Conservation (phyloP, 2,888 invertebrate species). For the Adela reaumurella region DNA sequence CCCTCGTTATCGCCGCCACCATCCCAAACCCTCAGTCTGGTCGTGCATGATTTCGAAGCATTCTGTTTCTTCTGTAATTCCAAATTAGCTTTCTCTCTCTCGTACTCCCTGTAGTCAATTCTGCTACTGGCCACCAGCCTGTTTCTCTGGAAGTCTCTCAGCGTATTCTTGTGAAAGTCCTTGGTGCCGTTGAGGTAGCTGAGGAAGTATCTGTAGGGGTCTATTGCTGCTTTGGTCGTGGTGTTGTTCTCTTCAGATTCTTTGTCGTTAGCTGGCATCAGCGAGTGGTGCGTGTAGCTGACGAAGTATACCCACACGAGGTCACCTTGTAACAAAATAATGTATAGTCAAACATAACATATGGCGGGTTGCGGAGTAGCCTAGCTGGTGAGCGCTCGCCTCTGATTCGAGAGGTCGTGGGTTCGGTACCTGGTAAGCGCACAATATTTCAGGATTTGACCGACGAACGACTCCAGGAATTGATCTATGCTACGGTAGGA, state of each 20-base stretch:
- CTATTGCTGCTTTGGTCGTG: constrained; percentile 18
- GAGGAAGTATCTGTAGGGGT: not conserved
- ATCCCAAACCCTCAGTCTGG: constrained; percentile 72
- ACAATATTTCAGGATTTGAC: too few relatives aligned
- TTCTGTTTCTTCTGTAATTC: not conserved
- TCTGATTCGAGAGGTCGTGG: too few relatives aligned
- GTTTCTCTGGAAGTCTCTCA: constrained; percentile 1
- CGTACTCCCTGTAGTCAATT: constrained; percentile 3
- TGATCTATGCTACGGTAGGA: too few relatives aligned
- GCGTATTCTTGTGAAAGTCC: not conserved
- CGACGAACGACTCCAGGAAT: too few relatives aligned
- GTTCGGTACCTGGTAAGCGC: too few relatives aligned
- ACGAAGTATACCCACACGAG: constrained; percentile 85
- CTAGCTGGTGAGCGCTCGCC: too few relatives aligned
- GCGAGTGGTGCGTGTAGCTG: constrained; percentile 76
- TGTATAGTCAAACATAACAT: too few relatives aligned
- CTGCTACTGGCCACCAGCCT: constrained; percentile 4
- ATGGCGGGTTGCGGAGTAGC: too few relatives aligned
- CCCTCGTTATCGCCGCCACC: constrained; percentile 53
- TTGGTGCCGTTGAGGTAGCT: not conserved
- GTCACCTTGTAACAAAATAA: constrained; percentile 46
- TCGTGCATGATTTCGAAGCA: constrained; percentile 50
- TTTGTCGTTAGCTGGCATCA: constrained; percentile 30
- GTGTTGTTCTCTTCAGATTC: constrained; percentile 22
- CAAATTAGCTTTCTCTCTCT: constrained; percentile 1